phyloP scores from a whole-genome alignment of 2,113 vertebrate genomes.

The Malurus elegans region DNA sequence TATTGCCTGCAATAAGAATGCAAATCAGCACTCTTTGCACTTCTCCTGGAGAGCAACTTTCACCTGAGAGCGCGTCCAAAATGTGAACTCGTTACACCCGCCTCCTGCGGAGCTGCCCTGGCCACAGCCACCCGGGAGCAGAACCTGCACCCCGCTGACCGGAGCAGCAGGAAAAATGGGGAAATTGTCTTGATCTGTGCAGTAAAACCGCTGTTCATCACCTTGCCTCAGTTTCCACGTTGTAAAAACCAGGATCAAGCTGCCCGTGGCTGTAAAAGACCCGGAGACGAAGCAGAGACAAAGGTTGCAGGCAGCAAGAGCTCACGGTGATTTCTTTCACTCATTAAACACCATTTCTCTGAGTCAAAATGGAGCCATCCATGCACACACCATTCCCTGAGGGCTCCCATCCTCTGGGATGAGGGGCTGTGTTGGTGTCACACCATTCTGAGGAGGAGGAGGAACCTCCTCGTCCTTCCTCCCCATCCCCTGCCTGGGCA shows the following conservation, averaged over 20 bases:
- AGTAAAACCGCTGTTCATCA: fast-evolving
- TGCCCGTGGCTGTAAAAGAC: neutral
- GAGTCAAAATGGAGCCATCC: neutral
- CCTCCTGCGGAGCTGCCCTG: neutral
- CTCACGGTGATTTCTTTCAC: neutral
- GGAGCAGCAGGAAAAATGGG: fast-evolving
- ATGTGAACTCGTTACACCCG: slow-evolving; percentile 22
- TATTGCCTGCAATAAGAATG: slow-evolving; percentile 66
- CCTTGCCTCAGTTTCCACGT: neutral
- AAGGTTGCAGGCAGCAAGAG: neutral
- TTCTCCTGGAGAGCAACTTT: slow-evolving; percentile 54
- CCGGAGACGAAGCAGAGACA: neutral
- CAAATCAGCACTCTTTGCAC: slow-evolving; percentile 60
- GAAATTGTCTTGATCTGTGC: neutral
- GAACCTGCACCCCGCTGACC: neutral
- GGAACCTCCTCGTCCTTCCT: neutral
- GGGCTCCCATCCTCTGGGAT: neutral
- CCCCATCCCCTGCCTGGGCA: neutral
- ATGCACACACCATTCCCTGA: fast-evolving
- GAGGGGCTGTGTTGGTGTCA: neutral
- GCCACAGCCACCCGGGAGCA: fast-evolving
- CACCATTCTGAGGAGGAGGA: neutral
- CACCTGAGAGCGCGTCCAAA: slow-evolving; percentile 51
- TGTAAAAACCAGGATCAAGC: neutral
- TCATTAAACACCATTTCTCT: neutral